phyloP scores from a whole-genome alignment of 2,113 vertebrate genomes.

The Sylvia atricapilla region DNA sequence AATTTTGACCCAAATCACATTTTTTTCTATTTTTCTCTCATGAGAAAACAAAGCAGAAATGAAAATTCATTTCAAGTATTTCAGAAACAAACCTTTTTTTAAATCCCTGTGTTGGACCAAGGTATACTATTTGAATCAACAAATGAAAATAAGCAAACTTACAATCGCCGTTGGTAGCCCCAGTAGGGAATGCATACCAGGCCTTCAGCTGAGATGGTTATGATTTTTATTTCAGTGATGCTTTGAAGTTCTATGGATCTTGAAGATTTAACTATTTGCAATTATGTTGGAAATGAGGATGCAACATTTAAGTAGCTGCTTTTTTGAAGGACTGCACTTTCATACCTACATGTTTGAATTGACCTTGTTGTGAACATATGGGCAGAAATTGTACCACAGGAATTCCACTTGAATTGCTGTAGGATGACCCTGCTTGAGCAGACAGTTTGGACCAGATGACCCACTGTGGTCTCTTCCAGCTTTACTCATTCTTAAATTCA shows the following conservation, averaged over 20 bases:
- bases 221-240: neutral
- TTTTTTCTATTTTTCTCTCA: neutral
- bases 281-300: neutral
- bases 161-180: neutral
- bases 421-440: neutral
- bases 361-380: neutral
- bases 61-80: neutral
- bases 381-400: neutral
- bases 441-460: neutral
- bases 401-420: neutral
- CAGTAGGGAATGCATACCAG: neutral
- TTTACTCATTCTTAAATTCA: neutral
- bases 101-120: neutral
- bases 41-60: neutral
- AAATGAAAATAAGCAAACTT: neutral
- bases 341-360: neutral
- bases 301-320: neutral
- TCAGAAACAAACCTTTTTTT: neutral
- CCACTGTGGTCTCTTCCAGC: neutral
- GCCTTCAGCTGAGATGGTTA: neutral
- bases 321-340: neutral
- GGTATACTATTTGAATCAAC: neutral
- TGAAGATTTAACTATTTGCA: neutral
- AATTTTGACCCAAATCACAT: slow-evolving; percentile 15
- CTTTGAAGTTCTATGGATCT: neutral